A percentile compares a stretch with the other conserved stretches of the same genome.
Evolutionary conservation across 2,113 vertebrate species (phyloP).

Genomic region (Fregata magnificens): DNA sequence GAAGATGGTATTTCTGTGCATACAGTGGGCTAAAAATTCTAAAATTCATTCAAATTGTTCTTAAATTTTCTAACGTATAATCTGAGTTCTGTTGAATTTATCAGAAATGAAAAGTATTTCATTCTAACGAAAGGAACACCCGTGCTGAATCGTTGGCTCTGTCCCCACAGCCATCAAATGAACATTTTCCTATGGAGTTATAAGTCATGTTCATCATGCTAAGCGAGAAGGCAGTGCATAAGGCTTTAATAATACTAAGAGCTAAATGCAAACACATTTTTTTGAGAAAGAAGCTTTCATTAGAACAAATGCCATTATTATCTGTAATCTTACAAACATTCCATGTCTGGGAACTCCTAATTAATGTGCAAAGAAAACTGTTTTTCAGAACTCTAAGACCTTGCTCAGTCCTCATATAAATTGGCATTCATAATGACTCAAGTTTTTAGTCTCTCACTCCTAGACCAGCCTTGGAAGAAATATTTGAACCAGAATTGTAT

Average conservation of each 20-base stretch:
- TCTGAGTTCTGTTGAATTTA: background rate
- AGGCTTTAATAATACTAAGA: slow-evolving; percentile 41
- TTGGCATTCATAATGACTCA: background rate
- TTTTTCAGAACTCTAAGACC: background rate
- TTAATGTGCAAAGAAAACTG: background rate
- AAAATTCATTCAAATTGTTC: background rate
- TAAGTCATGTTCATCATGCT: slow-evolving; percentile 40
- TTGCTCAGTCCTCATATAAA: fast-evolving
- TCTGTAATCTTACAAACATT: background rate
- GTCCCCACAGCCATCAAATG: background rate
- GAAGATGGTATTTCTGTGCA: background rate
- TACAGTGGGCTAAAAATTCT: background rate
- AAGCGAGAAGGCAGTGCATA: slow-evolving; percentile 8
- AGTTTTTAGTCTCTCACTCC: background rate
- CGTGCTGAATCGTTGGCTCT: background rate
- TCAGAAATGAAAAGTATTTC: background rate
- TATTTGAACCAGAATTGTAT: background rate
- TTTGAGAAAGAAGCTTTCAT: background rate
- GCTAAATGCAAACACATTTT: background rate
- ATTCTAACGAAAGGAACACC: background rate
- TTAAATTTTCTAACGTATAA: background rate
- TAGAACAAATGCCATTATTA: background rate
- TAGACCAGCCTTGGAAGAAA: background rate
- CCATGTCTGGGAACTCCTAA: background rate
- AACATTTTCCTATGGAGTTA: slow-evolving; percentile 17